Evolutionary conservation across 2,797 vertebrate species (phyloP), one percentile per base, ranked within the genome.

Genomic region (Acanthis flammea): DNA sequence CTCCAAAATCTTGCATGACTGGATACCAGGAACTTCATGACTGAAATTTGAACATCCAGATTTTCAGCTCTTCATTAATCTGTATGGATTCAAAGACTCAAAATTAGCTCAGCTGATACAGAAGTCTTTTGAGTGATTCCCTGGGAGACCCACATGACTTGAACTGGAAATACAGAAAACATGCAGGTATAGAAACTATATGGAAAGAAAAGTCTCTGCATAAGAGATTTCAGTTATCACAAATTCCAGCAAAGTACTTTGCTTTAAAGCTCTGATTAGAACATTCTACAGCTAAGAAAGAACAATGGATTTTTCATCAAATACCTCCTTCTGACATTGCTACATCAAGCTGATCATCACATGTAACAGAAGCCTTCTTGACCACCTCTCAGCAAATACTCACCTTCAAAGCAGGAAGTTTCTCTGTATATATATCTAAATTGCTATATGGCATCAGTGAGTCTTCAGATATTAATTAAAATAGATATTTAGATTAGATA

Each of bases 391-490:
- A 77, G 33, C 24, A 90, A 75, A 84, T 68, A 62, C 1, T 79
- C 28, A 25, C 75, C 61, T 90, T 94, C 84, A 94, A 91, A 92
- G 45, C 47, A 70, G 50, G 24, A 91, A 84, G 51, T 81, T 78
- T 83, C 19, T 71, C 19, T 71, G 21, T 45, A 1, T 83, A 31
- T 45, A 1, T 83, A 31, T 47, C 35, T 86, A 41, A 42, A 55
- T 74, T 70, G 14, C 50, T 83, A 12, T 77, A 14, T 65, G 70
- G 24, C 47, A 81, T 65, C 73, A 68, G 5, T 44, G 31, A 63
- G 37, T 81, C 30, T 84, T 83, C 68, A 90, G 91, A 41, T 88
- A 72, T 68, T 92, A 80, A 61, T 95, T 90, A 55, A 84, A 66
- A 35, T 35, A 35, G 35, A 35, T 35, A 35, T 35, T 35, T 35